A percentile compares a stretch with the other conserved stretches of the same genome.
These are phyloP conservation scores for Imbricaverruca yamaguchii DNA, from an alignment of 2,888 invertebrate genomes.

Conservation along the genomic window DNA sequence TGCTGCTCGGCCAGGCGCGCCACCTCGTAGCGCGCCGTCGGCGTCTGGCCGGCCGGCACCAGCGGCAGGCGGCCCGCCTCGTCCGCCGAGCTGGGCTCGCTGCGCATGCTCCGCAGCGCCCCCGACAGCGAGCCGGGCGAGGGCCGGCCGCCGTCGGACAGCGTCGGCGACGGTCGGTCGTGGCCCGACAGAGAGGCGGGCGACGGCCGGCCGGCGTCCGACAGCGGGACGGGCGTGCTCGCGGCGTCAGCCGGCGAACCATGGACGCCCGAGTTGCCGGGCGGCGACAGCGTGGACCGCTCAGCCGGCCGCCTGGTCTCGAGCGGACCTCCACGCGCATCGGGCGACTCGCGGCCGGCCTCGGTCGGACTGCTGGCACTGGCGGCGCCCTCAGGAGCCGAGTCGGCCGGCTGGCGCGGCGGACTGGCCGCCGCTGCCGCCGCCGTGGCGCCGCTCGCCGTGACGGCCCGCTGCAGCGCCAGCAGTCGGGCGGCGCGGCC, in stretches of 20 bases:
- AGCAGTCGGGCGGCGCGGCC: not conserved
- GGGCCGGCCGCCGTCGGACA: not conserved
- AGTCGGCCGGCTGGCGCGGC: not conserved
- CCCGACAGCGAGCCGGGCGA: not conserved
- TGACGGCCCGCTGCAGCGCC: not conserved
- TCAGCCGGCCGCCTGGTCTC: no score
- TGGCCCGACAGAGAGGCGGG: no score
- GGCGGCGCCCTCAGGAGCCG: not conserved
- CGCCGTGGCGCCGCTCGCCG: no score
- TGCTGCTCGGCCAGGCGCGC: not conserved
- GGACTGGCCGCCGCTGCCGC: not conserved
- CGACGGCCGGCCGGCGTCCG: no score
- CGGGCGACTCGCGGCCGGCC: no score
- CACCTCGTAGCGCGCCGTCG: not conserved
- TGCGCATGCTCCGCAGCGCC: not conserved
- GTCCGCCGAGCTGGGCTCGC: not conserved
- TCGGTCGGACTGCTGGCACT: no score
- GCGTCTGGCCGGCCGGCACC: constrained; percentile 8
- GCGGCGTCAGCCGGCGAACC: no score
- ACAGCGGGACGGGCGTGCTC: no score
- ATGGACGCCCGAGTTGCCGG: no score
- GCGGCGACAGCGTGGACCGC: no score
- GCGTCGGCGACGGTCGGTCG: not conserved
- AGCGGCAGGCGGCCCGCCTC: not conserved
- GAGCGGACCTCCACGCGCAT: no score